Conservation (phyloP, 2,797 vertebrate species). For the Allenopithecus nigroviridis region DNA sequence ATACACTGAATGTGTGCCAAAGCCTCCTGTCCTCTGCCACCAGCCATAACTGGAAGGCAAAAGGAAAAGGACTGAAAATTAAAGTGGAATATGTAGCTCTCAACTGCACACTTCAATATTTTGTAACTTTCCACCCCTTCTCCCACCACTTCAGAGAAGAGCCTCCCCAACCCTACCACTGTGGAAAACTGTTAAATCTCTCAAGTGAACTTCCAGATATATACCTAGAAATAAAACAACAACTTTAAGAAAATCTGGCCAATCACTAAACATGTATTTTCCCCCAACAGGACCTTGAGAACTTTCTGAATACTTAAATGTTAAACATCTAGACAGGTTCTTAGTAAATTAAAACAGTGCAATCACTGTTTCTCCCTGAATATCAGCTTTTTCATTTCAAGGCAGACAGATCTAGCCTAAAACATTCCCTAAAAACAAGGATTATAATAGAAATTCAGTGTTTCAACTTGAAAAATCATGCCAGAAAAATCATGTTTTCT, state of each 20-base stretch:
- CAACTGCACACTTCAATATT: neutral
- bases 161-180: neutral
- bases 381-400: constrained; percentile 35
- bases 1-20: neutral
- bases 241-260: neutral
- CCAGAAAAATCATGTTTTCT: neutral
- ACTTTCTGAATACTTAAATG: constrained; percentile 28
- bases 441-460: neutral
- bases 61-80: neutral
- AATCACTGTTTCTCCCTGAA: constrained; percentile 33
- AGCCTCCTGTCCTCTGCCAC: neutral
- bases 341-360: constrained; percentile 23
- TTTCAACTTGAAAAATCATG: neutral
- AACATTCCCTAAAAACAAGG: neutral
- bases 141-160: neutral
- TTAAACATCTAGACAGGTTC: constrained; percentile 28
- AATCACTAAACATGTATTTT: neutral
- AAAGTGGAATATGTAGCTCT: neutral
- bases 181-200: neutral
- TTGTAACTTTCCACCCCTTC: neutral
- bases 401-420: neutral
- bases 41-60: neutral
- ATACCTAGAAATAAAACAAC: neutral
- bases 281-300: neutral
- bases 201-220: neutral